A percentile compares a stretch with the other conserved stretches of the same genome.
Conservation (phyloP, 2,113 vertebrate species). For the Lycocorax pyrrhopterus region DNA sequence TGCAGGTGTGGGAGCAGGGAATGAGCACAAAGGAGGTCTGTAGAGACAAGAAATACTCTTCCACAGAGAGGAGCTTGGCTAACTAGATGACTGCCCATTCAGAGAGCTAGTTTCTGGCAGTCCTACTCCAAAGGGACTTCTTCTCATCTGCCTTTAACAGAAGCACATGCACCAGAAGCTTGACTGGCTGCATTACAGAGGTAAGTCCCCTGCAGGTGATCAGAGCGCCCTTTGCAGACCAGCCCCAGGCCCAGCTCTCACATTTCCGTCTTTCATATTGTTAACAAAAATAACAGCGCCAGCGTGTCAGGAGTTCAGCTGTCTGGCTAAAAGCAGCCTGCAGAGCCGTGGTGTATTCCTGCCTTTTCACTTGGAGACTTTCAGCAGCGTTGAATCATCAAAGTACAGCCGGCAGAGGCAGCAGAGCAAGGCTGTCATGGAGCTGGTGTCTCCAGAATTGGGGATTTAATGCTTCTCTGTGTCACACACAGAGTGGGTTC, state of each 20-base stretch:
- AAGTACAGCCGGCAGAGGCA: not conserved
- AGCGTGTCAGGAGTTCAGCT: not conserved
- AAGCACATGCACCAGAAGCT: not conserved
- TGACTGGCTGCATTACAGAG: not conserved
- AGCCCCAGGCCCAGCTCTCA: not conserved
- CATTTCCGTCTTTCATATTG: not conserved
- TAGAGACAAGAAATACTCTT: not conserved
- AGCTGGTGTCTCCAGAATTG: not conserved
- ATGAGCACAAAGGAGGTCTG: not conserved
- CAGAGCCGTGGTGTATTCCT: not conserved
- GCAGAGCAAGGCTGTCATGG: fast-evolving
- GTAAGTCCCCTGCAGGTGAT: not conserved
- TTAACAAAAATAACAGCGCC: not conserved
- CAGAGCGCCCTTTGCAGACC: not conserved
- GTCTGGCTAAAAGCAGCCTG: not conserved
- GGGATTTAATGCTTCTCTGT: not conserved
- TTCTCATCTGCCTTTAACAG: not conserved
- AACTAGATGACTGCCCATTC: not conserved
- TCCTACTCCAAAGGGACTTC: not conserved
- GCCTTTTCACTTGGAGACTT: not conserved
- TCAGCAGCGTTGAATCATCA: not conserved
- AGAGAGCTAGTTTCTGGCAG: not conserved
- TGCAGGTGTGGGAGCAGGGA: not conserved
- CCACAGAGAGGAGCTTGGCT: not conserved
- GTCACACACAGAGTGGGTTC: not conserved